Base-by-base conservation (phyloP, 1,140 invertebrate genomes). In the Adoxophyes honmai region DNA sequence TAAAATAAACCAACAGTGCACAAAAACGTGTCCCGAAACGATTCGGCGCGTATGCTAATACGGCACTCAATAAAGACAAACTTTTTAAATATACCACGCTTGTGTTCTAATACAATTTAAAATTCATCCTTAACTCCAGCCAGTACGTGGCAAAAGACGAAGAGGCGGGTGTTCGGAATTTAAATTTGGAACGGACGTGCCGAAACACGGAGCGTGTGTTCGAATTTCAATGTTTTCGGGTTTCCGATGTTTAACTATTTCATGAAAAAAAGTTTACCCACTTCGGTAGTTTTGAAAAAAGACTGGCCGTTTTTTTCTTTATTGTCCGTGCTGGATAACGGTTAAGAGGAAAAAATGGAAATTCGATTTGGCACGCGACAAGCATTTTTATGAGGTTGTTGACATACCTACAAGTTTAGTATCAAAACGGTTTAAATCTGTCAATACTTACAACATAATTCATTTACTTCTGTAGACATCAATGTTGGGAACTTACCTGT, bases 131-230 rank as follows among this genome's bases (percentile, higher is more conserved):
- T 70, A 76, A 76, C 68, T 75, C 58, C 58, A 64, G 39, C 42
- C 58, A 55, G 71, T 78, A 78, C 77, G 75, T 71, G 78, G 73
- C 65, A 62, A 76, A 74, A 68, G 70, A 64, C 66, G 60, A 62
- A 65, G 37, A 73, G 69, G 59, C 70, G 74, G 75, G 78, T 74
- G 78, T 74, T 67, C 67, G 62, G 73, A 81, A 83, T 86, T 86
- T 73, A 80, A 86, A 83, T 86, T 81, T 78, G 75, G 63, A 60
- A 66, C 57, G 68, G 64, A 71, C 76, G 70, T 73, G 70, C 66
- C 61, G 65, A 74, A 78, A 58, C 53, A 52, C 36, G 48, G 36
- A 55, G 61, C 62, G 62, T 73, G 71, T 78, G 70, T 73, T 75
- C 76, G 71, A 76, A 79, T 77, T 78, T 66, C 62, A 68, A 78